These are phyloP conservation scores for Sula dactylatra DNA, from an alignment of 2,113 vertebrate species.

Conservation along the genomic window DNA sequence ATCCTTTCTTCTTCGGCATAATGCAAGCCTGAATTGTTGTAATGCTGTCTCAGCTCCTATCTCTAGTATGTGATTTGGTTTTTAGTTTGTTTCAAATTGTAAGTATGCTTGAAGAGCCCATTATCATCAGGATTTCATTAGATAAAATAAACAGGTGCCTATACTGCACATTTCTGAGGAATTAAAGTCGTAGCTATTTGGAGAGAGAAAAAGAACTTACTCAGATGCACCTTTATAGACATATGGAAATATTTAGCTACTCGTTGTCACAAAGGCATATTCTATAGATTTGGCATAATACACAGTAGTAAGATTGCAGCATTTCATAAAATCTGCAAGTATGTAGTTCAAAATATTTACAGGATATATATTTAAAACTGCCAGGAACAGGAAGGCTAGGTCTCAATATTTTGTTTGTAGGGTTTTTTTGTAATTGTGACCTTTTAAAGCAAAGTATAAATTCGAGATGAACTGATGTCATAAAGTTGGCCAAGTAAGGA, in stretches of 20 bases:
- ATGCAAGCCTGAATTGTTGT: not conserved
- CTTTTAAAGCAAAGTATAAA: constrained; percentile 10
- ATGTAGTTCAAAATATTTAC: not conserved
- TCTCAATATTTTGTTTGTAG: not conserved
- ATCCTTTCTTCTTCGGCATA: not conserved
- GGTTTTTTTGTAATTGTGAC: not conserved
- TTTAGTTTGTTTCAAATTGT: not conserved
- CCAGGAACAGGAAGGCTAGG: not conserved
- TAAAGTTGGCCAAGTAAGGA: constrained; percentile 24
- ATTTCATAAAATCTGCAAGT: not conserved
- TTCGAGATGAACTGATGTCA: constrained; percentile 30
- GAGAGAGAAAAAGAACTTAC: not conserved
- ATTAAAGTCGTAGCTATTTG: not conserved
- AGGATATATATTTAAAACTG: not conserved
- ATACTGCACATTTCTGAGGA: not conserved
- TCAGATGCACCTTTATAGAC: not conserved
- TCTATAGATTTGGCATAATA: not conserved
- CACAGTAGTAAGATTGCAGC: not conserved
- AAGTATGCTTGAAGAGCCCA: not conserved
- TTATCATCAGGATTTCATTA: not conserved
- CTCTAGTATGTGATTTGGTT: fast-evolving
- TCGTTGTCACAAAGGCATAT: fast-evolving
- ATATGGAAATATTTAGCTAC: not conserved
- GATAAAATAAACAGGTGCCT: not conserved
- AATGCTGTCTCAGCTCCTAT: not conserved